A percentile compares a stretch with the other conserved stretches of the same genome.
These are phyloP conservation scores for Nephila pilipes DNA, from an alignment of 1,140 invertebrate species.

Conservation along the genomic window DNA sequence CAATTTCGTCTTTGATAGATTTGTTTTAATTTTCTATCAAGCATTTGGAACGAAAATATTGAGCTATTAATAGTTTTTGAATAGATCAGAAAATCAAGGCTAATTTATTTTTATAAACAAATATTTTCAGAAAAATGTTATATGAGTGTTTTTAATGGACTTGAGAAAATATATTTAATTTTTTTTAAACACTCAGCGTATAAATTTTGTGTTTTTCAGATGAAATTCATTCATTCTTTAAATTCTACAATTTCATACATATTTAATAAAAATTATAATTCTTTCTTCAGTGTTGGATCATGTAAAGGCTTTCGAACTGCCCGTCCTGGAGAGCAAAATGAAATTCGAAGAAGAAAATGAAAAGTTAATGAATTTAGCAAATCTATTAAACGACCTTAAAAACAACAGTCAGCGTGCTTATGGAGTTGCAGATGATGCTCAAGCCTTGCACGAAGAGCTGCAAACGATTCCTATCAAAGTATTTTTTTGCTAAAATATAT, in stretches of 20 bases:
- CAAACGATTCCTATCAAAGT: constrained; percentile 63
- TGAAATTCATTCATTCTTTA: too few species aligned
- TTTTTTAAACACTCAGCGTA: too few species aligned
- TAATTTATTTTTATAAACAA: too few species aligned
- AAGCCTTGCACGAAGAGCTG: constrained; percentile 84
- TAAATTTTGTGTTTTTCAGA: too few species aligned
- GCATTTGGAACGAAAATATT: too few species aligned
- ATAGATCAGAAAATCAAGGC: too few species aligned
- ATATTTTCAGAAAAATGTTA: too few species aligned
- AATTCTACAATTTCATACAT: background rate
- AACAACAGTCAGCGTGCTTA: constrained; percentile 86
- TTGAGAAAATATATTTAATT: too few species aligned
- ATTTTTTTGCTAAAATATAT: background rate
- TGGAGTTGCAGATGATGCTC: constrained; percentile 85
- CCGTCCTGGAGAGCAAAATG: constrained; percentile 82
- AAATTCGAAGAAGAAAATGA: constrained; percentile 84
- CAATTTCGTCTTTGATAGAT: too few species aligned
- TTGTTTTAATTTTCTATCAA: too few species aligned
- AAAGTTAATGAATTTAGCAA: constrained; percentile 83
- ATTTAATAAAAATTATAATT: constrained; percentile 77
- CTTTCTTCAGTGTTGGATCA: constrained; percentile 85
- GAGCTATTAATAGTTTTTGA: too few species aligned
- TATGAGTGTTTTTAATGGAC: too few species aligned
- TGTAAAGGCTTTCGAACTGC: constrained; percentile 82
- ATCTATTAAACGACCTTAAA: constrained; percentile 85